Base-by-base conservation (phyloP, 1,140 invertebrate genomes). In the Ceratina japonica region DNA sequence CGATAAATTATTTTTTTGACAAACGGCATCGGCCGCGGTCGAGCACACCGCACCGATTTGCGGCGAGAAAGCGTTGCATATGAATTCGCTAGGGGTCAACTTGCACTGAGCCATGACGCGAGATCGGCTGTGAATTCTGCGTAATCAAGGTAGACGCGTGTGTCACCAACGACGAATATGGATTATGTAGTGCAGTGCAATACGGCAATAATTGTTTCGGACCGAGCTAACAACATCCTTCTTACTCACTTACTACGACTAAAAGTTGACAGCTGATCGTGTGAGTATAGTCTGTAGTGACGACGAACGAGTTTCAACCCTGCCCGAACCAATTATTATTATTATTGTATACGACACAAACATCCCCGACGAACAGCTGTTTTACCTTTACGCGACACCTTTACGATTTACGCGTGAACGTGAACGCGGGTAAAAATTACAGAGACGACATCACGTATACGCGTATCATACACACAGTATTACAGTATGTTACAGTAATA, bases 1-100 rank as follows among this genome's bases (percentile, higher is more conserved):
- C 24, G 95, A 95, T 61, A 99, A 93, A 93, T 98, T 98, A 92
- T 98, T 99, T 89, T 97, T 98, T 79, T 96, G 95, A 89, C 97
- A 98, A 62, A 96, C 93, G 79, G 94, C 94, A 87, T 98, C 97
- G 10, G 97, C 98, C 89, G 95, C 94, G 49, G 94, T 92, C 87
- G 97, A 98, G 88, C 95, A 96, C 71, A 98, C 92, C 37, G 97
- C 96, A 63, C 97, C 98, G 70, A 99, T 94, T 90, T 97, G 94
- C 0, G 98, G 98, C 44, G 96, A 97, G 92, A 98, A 99, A 49
- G 96, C 95, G 90, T 96, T 96, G 90, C 96, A 95, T 74, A 98
- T 97, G 91, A 98, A 97, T 91, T 98, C 97, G 85, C 96, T 95
- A 44, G 96, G 93, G 83, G 95, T 95, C 93, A 94, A 93, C 87